These are phyloP conservation scores for Lanius ludovicianus DNA, from an alignment of 2,113 vertebrate species.

Conservation along the genomic window DNA sequence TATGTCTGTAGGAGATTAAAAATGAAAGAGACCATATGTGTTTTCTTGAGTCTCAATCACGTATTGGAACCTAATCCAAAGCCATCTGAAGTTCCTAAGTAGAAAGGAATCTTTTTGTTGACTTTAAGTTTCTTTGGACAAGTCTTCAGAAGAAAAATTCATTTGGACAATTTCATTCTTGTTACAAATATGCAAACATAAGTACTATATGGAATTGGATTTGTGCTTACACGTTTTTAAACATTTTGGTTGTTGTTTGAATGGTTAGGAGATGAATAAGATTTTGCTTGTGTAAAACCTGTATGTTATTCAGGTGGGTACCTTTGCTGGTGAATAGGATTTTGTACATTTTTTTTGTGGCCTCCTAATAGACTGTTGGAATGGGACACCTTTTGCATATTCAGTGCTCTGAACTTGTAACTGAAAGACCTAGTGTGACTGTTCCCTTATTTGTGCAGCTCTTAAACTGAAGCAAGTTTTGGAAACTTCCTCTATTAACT, in stretches of 20 bases:
- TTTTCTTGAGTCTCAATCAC: background rate
- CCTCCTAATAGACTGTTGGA: background rate
- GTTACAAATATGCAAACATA: background rate
- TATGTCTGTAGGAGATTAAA: background rate
- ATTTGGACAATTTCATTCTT: background rate
- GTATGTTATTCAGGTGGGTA: background rate
- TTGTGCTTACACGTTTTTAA: background rate
- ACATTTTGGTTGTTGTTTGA: background rate
- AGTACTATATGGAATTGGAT: background rate
- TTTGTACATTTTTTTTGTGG: background rate
- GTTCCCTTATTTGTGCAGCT: background rate
- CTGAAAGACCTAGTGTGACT: background rate
- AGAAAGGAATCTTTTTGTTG: background rate
- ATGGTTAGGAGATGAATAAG: background rate
- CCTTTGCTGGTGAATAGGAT: background rate
- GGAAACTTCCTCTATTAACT: background rate
- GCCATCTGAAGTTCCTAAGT: background rate
- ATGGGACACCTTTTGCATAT: background rate
- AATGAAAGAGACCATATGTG: background rate
- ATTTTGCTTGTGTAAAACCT: background rate
- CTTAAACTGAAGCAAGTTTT: background rate
- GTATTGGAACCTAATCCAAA: background rate
- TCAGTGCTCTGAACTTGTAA: background rate
- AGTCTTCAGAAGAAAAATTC: background rate
- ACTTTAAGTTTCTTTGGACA: background rate